Base-by-base conservation (phyloP, 2,113 vertebrate genomes). In the Paralichthys olivaceus region DNA sequence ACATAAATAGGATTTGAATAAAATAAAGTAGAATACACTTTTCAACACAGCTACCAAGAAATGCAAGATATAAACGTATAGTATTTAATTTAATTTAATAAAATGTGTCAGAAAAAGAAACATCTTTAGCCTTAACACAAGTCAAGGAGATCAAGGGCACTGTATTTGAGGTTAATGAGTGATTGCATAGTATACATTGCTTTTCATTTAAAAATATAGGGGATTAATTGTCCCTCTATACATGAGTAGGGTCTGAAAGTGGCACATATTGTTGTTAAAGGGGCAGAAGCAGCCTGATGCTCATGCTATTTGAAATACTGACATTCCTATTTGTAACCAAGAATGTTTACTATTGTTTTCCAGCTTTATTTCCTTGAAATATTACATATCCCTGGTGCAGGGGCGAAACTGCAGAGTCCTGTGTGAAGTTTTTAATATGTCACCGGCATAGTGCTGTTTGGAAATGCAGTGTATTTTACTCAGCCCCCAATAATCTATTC, bases 401-500 rank as follows among this genome's bases (percentile, higher is more conserved):
- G 60, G 55, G 34, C 26, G 23, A 25, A 59, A 25, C 62, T 69
- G 75, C 76, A n/a, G 77, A 75, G 81, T 78, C 63, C 77, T 76
- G 61, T 83, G 77, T 79, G 84, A 90, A 91, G 84, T 90, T 93
- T 92, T 88, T 91, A 89, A 92, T 92, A 90, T 90, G 89, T 93
- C 90, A 91, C 88, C 82, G 88, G 80, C 89, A 73, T 80, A 85
- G 87, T 91, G 93, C 89, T 92, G 92, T 89, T 91, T 92, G 89
- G 90, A 89, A 92, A 92, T 90, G 87, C 90, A 90, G 87, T 93
- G 92, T 92, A 79, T 93, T 93, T 93, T 92, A 91, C 91, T 91
- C 92, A 90, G 91, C 90, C 49, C 84, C 89, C 92, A 93, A 94
- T 94, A 93, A 94, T 93, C 92, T 93, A 92, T 91, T 92, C 90